Conservation (phyloP, 1,140 invertebrate species). For the Lithobius niger region DNA sequence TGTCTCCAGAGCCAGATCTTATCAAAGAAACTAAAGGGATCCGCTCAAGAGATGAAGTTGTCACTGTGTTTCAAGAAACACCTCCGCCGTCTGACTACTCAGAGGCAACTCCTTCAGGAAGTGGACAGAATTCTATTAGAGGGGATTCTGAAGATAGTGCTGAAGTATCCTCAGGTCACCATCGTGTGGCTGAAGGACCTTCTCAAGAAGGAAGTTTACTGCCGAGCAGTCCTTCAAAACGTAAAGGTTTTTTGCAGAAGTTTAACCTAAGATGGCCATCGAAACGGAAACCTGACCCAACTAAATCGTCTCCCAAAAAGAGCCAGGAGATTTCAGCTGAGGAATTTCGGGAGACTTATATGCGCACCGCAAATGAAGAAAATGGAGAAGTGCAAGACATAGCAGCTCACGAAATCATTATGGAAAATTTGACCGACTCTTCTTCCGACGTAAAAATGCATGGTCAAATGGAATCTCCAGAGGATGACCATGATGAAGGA, state of each 20-base stretch:
- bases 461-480: no score
- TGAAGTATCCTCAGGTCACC: no score
- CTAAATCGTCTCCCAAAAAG: constrained; percentile 17
- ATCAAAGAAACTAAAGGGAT: constrained; percentile 11
- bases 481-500: no score
- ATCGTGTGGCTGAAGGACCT: no score
- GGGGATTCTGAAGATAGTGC: no score
- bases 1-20: constrained; percentile 10
- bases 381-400: neutral
- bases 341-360: constrained; percentile 23
- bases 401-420: neutral
- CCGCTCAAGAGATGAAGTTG: constrained; percentile 7
- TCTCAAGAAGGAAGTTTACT: no score
- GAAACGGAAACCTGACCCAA: constrained; percentile 16
- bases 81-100: constrained; percentile 14
- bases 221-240: no score
- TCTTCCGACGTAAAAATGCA: constrained; percentile 4
- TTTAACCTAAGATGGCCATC: constrained; percentile 27
- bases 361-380: neutral
- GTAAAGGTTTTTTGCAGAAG: constrained; percentile 27
- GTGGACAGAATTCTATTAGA: no score
- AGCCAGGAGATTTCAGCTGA: constrained; percentile 19
- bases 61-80: no score
- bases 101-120: constrained; percentile 8
- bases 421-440: constrained; percentile 4